Percentiles rank a stretch among this genome's conserved stretches.
These are phyloP conservation scores for Lepeophtheirus salmonis DNA, from an alignment of 1,140 invertebrate genomes.

Conservation along the genomic window DNA sequence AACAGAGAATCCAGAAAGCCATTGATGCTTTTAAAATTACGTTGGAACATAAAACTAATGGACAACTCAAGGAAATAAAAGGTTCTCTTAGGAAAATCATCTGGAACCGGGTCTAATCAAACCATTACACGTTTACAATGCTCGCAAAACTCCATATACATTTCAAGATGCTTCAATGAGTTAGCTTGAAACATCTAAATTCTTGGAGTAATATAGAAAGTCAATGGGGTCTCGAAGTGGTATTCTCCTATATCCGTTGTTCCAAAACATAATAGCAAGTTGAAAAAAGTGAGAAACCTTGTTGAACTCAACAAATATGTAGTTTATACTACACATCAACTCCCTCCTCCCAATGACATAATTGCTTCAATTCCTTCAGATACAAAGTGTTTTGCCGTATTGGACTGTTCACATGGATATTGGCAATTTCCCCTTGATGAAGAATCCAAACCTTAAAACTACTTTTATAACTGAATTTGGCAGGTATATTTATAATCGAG, in stretches of 20 bases:
- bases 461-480: no score
- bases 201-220: neutral
- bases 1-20: neutral
- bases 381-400: neutral
- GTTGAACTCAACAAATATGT: neutral
- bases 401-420: neutral
- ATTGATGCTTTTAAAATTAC: neutral
- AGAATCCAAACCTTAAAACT: no score
- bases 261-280: neutral
- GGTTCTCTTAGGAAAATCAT: no score
- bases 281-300: neutral
- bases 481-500: no score
- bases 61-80: no score
- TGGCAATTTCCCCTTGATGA: neutral
- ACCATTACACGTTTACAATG: neutral
- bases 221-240: neutral
- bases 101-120: neutral
- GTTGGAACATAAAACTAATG: neutral
- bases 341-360: neutral
- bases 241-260: neutral
- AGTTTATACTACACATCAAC: neutral
- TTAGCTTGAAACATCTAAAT: no score
- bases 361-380: neutral
- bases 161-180: neutral
- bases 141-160: neutral